Evolutionary conservation across 2,113 vertebrate species (phyloP).

Genomic region (Passerina amoena): DNA sequence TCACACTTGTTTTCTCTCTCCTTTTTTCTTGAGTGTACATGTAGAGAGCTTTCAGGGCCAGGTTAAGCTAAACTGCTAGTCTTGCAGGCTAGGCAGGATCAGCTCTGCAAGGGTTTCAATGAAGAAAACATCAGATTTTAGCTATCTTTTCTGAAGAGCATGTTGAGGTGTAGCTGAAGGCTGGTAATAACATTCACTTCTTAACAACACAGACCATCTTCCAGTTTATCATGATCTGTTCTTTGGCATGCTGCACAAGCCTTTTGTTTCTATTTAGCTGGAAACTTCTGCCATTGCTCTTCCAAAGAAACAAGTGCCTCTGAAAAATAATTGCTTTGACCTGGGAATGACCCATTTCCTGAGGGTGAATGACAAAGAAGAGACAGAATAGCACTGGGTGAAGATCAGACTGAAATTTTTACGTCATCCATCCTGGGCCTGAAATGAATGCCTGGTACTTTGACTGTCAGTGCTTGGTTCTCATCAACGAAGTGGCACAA

Average conservation of each 20-base stretch:
- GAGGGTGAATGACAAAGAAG: background rate
- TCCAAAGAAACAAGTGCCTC: background rate
- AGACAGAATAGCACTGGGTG: background rate
- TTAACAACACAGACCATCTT: background rate
- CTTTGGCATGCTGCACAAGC: background rate
- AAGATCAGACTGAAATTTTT: background rate
- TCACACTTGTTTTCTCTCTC: background rate
- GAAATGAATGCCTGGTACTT: background rate
- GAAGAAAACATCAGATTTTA: background rate
- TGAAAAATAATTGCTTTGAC: slow-evolving; percentile 23
- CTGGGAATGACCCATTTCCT: slow-evolving; percentile 11
- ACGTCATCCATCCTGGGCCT: background rate
- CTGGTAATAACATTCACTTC: background rate
- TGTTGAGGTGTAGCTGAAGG: background rate
- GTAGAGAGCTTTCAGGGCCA: background rate
- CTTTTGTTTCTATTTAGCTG: background rate
- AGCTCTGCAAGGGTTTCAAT: background rate
- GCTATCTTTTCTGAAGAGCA: background rate
- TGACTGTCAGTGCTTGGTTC: background rate
- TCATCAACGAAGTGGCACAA: background rate
- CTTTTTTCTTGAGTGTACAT: background rate
- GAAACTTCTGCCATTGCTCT: background rate
- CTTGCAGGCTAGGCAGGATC: background rate
- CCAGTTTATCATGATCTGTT: background rate
- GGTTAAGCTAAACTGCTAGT: background rate